Conservation (phyloP, 2,888 invertebrate species). For the Auanema freiburgensis region DNA sequence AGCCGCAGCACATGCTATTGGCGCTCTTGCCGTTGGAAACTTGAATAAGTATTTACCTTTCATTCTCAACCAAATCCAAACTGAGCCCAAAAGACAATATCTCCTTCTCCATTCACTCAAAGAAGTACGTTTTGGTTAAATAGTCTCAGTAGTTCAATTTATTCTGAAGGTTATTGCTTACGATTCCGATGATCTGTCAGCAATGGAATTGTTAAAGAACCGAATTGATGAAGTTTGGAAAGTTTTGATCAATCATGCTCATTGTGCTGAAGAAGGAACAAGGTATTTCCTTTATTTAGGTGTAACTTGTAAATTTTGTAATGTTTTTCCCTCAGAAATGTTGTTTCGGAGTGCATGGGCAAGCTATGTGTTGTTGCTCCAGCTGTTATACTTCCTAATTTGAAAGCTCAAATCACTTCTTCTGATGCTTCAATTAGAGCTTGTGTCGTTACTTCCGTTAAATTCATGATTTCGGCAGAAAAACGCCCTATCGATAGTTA, state of each 20-base stretch:
- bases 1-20: slow-evolving; percentile 91
- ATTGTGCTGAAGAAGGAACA: slow-evolving; percentile 95
- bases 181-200: slow-evolving; percentile 25
- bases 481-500: slow-evolving; percentile 88
- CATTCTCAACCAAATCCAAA: slow-evolving; percentile 84
- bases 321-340: slow-evolving; percentile 74
- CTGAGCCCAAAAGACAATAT: slow-evolving; percentile 91
- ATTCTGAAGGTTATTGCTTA: slow-evolving; percentile 28
- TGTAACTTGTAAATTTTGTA: neutral
- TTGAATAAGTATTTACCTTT: slow-evolving; percentile 86
- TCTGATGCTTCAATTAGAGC: slow-evolving; percentile 75
- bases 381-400: slow-evolving; percentile 79
- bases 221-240: slow-evolving; percentile 58
- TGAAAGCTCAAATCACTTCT: slow-evolving; percentile 71
- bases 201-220: slow-evolving; percentile 29
- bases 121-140: slow-evolving; percentile 74
- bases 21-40: slow-evolving; percentile 93
- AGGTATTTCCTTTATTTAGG: slow-evolving; percentile 15
- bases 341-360: slow-evolving; percentile 95
- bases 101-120: slow-evolving; percentile 92
- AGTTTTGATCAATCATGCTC: slow-evolving; percentile 89
- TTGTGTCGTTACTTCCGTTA: slow-evolving; percentile 94
- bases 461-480: slow-evolving; percentile 97
- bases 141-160: neutral
- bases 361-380: slow-evolving; percentile 90